These are phyloP conservation scores for Dromas ardeola DNA, from an alignment of 2,113 vertebrate species.

Conservation along the genomic window DNA sequence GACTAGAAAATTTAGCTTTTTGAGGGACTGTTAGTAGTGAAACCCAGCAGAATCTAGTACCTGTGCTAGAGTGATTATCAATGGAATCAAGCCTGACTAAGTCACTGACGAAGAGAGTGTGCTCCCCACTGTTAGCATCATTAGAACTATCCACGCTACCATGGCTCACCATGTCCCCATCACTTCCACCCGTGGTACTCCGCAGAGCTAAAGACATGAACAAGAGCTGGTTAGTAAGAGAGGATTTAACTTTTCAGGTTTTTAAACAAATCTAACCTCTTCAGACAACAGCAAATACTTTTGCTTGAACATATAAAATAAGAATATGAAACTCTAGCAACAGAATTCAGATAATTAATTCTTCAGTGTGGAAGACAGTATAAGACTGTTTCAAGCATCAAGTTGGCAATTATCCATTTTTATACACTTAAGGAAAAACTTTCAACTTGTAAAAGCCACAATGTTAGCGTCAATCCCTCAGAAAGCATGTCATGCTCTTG, in stretches of 20 bases:
- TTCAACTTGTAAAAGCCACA: background rate
- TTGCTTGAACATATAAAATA: background rate
- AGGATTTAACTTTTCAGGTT: slow-evolving; percentile 7
- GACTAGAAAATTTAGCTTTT: slow-evolving; percentile 30
- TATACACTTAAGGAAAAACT: background rate
- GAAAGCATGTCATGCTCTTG: background rate
- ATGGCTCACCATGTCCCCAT: slow-evolving; percentile 87
- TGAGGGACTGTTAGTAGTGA: slow-evolving; percentile 44
- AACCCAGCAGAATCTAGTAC: slow-evolving; percentile 76
- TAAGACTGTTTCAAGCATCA: background rate
- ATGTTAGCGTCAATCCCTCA: background rate
- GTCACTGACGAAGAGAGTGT: slow-evolving; percentile 80
- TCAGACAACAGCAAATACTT: slow-evolving; percentile 33
- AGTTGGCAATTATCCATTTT: background rate
- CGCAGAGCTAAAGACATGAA: slow-evolving; percentile 75
- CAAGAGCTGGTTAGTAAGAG: slow-evolving; percentile 56
- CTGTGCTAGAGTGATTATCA: slow-evolving; percentile 86
- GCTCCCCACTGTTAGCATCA: slow-evolving; percentile 85
- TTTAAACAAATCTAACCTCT: slow-evolving; percentile 29
- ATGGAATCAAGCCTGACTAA: slow-evolving; percentile 79
- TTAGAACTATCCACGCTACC: slow-evolving; percentile 88
- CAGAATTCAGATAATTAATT: background rate
- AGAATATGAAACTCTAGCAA: background rate
- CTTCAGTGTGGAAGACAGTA: background rate
- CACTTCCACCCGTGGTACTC: slow-evolving; percentile 74